phyloP scores from a whole-genome alignment of 2,113 vertebrate species.

The Xyliphius kryptos region DNA sequence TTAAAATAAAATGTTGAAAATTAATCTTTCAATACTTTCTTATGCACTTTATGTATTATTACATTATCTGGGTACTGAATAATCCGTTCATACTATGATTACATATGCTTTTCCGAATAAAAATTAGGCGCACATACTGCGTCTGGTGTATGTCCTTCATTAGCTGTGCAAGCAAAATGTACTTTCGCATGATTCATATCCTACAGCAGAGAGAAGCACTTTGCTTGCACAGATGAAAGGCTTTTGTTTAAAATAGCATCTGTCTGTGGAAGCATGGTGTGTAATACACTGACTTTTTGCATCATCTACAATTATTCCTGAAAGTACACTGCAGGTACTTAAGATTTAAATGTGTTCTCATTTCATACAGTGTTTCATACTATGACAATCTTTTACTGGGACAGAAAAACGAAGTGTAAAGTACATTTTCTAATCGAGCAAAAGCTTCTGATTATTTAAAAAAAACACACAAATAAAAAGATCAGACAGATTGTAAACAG shows the following conservation, averaged over 20 bases:
- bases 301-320: neutral
- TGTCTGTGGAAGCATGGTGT: neutral
- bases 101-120: too few relatives aligned
- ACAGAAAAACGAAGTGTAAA: neutral
- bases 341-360: neutral
- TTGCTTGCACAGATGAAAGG: constrained; percentile 1
- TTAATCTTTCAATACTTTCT: too few relatives aligned
- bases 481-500: constrained; percentile 1
- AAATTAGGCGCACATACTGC: too few relatives aligned
- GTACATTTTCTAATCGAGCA: too few relatives aligned
- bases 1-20: too few relatives aligned
- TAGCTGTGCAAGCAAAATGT: constrained; percentile 12
- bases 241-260: too few relatives aligned
- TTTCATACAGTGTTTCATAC: neutral
- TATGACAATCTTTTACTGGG: neutral
- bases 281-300: neutral
- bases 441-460: too few relatives aligned
- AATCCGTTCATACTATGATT: too few relatives aligned
- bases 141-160: too few relatives aligned
- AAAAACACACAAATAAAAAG: too few relatives aligned
- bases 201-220: constrained; percentile 1
- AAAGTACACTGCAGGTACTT: neutral
- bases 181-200: neutral
- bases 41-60: too few relatives aligned
- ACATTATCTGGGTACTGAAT: too few relatives aligned